These are phyloP conservation scores for Trypoxylon attenuatum DNA, from an alignment of 2,888 invertebrate species.

Conservation along the genomic window DNA sequence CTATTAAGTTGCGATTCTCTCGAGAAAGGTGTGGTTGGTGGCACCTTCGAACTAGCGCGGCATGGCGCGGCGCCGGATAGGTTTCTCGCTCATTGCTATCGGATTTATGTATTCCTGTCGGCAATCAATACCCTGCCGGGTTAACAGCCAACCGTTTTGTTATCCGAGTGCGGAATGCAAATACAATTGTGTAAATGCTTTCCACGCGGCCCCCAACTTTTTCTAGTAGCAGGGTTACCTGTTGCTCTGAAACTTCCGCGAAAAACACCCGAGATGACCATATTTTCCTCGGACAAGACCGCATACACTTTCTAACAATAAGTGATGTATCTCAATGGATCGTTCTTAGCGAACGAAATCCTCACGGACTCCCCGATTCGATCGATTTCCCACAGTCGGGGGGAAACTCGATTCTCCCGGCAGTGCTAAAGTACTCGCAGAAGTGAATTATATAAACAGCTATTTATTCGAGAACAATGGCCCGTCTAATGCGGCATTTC, in stretches of 20 bases:
- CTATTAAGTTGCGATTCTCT: constrained; percentile 25
- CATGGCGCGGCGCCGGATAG: constrained; percentile 16
- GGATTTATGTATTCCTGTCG: constrained; percentile 62
- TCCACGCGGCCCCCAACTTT: constrained; percentile 50
- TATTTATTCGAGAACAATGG: constrained; percentile 41
- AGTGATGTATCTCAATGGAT: too few species aligned
- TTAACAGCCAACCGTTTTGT: constrained; percentile 63
- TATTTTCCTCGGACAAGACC: neutral
- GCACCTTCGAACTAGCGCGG: too few species aligned
- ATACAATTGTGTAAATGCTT: constrained; percentile 53
- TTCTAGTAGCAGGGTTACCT: constrained; percentile 27
- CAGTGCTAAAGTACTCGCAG: constrained; percentile 6
- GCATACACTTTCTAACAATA: neutral
- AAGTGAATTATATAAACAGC: constrained; percentile 17
- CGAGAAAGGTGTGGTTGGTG: constrained; percentile 50
- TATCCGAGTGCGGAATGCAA: constrained; percentile 58
- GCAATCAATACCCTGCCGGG: constrained; percentile 61
- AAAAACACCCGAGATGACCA: neutral
- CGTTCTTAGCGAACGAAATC: constrained; percentile 5
- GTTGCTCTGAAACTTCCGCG: constrained; percentile 11
- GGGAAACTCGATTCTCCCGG: constrained; percentile 7
- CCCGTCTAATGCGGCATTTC: constrained; percentile 12
- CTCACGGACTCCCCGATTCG: neutral
- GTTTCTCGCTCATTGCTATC: constrained; percentile 47
- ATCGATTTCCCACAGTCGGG: constrained; percentile 2